phyloP scores from a whole-genome alignment of 2,888 invertebrate species.

The Carabus problematicus region DNA sequence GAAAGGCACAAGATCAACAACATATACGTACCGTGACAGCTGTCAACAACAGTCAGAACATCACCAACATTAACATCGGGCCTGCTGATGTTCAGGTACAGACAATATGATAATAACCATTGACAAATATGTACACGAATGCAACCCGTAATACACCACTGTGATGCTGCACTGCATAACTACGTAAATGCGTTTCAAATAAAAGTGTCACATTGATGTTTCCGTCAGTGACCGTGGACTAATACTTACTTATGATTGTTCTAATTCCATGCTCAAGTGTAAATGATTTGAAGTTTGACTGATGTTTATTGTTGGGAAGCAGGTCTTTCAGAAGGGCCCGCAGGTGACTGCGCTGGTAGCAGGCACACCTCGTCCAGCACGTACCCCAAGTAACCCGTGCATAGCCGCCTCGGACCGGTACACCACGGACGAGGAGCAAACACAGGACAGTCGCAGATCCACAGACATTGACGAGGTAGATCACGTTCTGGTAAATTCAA shows the following conservation, averaged over 20 bases:
- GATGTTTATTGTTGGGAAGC: neutral
- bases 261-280: neutral
- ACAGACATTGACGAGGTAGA: slow-evolving; percentile 19
- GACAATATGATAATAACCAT: slow-evolving; percentile 63
- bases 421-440: slow-evolving; percentile 50
- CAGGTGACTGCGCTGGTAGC: slow-evolving; percentile 79
- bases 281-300: slow-evolving; percentile 9
- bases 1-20: slow-evolving; percentile 10
- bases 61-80: slow-evolving; percentile 73
- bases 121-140: too few species aligned
- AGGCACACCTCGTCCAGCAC: slow-evolving; percentile 65
- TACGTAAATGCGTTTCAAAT: too few species aligned
- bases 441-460: neutral
- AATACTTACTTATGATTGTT: slow-evolving; percentile 1
- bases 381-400: slow-evolving; percentile 61
- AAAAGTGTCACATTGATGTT: too few species aligned
- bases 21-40: slow-evolving; percentile 54
- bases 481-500: neutral
- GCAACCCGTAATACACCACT: neutral
- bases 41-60: slow-evolving; percentile 69
- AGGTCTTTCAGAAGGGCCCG: slow-evolving; percentile 79
- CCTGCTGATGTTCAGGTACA: slow-evolving; percentile 24
- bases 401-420: slow-evolving; percentile 58
- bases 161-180: too few species aligned
- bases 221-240: too few species aligned